Percentiles rank a stretch among this genome's conserved stretches.
These are phyloP conservation scores for Potamarius usumacintae DNA, from an alignment of 2,113 vertebrate species.

Conservation along the genomic window DNA sequence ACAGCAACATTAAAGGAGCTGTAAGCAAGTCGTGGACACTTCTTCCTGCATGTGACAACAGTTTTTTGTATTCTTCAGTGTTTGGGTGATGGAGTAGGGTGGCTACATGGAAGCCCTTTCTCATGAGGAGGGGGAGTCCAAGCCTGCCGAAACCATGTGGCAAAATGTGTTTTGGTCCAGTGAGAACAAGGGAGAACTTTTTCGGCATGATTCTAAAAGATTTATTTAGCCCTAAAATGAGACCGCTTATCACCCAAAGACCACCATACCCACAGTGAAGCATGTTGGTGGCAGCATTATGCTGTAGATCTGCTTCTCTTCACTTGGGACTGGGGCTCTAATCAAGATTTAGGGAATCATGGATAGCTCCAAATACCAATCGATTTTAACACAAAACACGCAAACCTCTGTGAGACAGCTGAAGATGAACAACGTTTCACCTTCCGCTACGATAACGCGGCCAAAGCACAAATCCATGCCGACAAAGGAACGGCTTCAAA, in stretches of 20 bases:
- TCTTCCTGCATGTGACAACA: background rate
- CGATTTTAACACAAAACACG: background rate
- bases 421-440: background rate
- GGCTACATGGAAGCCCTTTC: background rate
- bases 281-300: background rate
- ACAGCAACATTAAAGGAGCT: background rate
- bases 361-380: too few relatives aligned
- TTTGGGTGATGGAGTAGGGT: background rate
- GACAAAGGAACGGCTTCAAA: background rate
- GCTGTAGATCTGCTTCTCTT: background rate
- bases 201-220: background rate
- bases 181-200: background rate
- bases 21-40: background rate
- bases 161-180: background rate
- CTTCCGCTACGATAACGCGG: background rate
- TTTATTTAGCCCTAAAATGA: background rate
- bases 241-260: too few relatives aligned
- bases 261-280: background rate
- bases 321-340: too few relatives aligned
- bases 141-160: background rate
- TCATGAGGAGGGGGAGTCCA: background rate
- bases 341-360: background rate
- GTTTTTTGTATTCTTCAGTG: background rate
- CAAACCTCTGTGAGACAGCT: background rate
- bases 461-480: background rate